Evolutionary conservation across 2,888 invertebrate species (phyloP).

Genomic region (Lasioglossum lativentre): DNA sequence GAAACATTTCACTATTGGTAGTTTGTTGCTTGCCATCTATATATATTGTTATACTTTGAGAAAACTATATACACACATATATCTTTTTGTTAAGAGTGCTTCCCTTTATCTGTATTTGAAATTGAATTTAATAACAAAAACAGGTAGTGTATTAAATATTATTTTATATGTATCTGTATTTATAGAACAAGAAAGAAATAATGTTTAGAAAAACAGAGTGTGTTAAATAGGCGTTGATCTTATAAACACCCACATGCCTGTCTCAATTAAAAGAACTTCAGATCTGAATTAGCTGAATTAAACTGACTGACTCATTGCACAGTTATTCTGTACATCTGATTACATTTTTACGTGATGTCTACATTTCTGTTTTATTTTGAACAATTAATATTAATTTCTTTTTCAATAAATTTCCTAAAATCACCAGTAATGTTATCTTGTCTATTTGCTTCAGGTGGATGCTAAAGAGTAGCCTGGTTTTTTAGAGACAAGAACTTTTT

Average conservation of each 20-base stretch:
- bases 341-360: not conserved
- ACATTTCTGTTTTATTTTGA: slow-evolving; percentile 1
- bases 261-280: slow-evolving; percentile 63
- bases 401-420: slow-evolving; percentile 8
- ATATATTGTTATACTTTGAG: slow-evolving; percentile 9
- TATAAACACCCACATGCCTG: slow-evolving; percentile 58
- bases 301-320: slow-evolving; percentile 70
- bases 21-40: slow-evolving; percentile 64
- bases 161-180: not conserved
- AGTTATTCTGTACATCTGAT: slow-evolving; percentile 55
- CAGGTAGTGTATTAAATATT: slow-evolving; percentile 45
- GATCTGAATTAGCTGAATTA: slow-evolving; percentile 35
- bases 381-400: not conserved
- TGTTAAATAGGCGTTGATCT: slow-evolving; percentile 11
- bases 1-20: slow-evolving; percentile 49
- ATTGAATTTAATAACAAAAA: slow-evolving; percentile 30
- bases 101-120: slow-evolving; percentile 42
- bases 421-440: slow-evolving; percentile 59
- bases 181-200: not conserved
- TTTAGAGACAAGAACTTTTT: slow-evolving; percentile 49
- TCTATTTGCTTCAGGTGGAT: slow-evolving; percentile 82
- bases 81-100: slow-evolving; percentile 46
- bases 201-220: slow-evolving; percentile 18
- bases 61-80: slow-evolving; percentile 31
- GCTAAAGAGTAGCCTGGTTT: slow-evolving; percentile 71